These are phyloP conservation scores for Elymnias hypermnestra DNA, from an alignment of 1,140 invertebrate species.

Conservation along the genomic window DNA sequence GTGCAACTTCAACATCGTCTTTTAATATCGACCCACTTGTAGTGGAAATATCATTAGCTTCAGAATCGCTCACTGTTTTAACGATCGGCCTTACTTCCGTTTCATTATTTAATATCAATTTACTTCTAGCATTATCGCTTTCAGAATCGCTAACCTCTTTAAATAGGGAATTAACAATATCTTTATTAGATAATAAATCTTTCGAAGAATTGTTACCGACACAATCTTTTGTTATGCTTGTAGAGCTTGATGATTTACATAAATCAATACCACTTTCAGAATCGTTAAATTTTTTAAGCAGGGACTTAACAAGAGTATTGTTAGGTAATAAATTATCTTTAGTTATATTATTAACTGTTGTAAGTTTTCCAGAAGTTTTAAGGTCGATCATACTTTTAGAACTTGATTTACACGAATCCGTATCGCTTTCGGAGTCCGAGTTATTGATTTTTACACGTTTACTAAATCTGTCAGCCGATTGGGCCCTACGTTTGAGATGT, in stretches of 20 bases:
- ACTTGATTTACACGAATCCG: slow-evolving; percentile 15
- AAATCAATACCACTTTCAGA: too few relatives aligned
- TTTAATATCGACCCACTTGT: neutral
- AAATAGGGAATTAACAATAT: too few relatives aligned
- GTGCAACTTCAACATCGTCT: slow-evolving; percentile 18
- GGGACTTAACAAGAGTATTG: too few relatives aligned
- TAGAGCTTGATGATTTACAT: neutral
- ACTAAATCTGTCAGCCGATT: slow-evolving; percentile 29
- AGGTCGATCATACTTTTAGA: too few relatives aligned
- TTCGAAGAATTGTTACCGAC: too few relatives aligned
- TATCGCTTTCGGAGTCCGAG: slow-evolving; percentile 28
- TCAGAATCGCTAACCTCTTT: neutral
- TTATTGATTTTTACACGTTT: slow-evolving; percentile 31
- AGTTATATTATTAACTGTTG: too few relatives aligned
- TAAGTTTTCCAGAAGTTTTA: too few relatives aligned
- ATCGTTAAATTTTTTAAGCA: too few relatives aligned
- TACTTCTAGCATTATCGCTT: neutral
- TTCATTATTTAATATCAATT: neutral
- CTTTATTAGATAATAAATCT: too few relatives aligned
- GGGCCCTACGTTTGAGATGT: slow-evolving; percentile 35
- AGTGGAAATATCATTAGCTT: neutral
- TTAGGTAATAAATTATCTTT: too few relatives aligned
- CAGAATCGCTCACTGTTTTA: slow-evolving; percentile 2
- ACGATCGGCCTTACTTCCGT: neutral
- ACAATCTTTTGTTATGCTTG: neutral